Evolutionary conservation across 2,797 vertebrate genomes (phyloP).

Genomic region (Molossus alvarezi): DNA sequence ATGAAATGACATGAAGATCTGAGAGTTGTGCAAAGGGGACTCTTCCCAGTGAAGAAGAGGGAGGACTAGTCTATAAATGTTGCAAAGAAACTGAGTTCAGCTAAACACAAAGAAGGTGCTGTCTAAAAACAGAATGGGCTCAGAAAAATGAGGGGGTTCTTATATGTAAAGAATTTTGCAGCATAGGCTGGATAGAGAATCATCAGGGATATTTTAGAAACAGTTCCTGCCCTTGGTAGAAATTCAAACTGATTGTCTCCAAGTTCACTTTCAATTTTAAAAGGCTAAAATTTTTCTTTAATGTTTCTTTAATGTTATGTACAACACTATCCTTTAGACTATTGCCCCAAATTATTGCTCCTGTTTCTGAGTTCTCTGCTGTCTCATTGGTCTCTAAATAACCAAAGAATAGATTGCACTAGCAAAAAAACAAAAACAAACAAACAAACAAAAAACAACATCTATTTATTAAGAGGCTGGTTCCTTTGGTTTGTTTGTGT

Average conservation of each 20-base stretch:
- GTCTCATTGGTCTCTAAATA: neutral
- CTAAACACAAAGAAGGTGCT: neutral
- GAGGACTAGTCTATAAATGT: neutral
- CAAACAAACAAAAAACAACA: too few relatives aligned
- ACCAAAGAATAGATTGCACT: constrained; percentile 24
- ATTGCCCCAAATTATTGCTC: neutral
- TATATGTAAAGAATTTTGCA: neutral
- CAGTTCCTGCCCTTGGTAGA: neutral
- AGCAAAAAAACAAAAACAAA: neutral
- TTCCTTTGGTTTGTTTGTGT: neutral
- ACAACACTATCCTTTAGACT: neutral
- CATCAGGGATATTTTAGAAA: neutral
- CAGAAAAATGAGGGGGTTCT: constrained; percentile 13
- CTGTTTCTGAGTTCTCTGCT: constrained; percentile 13
- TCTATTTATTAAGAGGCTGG: neutral
- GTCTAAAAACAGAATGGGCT: neutral
- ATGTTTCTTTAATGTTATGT: neutral
- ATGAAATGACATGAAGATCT: neutral
- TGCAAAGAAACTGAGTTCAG: neutral
- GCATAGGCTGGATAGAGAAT: neutral
- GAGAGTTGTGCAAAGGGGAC: neutral
- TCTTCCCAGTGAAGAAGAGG: neutral
- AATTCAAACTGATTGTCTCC: neutral
- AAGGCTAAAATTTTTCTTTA: neutral
- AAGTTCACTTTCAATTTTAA: constrained; percentile 44